Percentiles rank a stretch among this genome's conserved stretches.
Conservation (phyloP, 2,113 vertebrate species). For the Oceanites oceanicus region DNA sequence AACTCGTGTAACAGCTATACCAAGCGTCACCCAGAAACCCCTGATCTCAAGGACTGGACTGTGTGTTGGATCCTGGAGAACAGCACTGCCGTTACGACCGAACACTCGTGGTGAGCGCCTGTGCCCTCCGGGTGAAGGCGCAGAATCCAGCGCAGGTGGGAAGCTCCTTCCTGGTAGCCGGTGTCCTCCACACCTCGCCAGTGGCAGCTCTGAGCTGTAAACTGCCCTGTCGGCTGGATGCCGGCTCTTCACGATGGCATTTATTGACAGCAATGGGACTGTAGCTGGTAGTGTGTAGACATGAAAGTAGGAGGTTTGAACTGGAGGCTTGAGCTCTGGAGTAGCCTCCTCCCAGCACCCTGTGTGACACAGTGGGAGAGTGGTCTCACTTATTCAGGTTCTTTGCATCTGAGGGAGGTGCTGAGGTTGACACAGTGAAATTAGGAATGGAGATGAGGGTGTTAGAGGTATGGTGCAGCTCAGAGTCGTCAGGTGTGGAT, state of each 20-base stretch:
- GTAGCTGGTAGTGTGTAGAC: not conserved
- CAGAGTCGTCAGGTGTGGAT: not conserved
- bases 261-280: not conserved
- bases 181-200: not conserved
- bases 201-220: not conserved
- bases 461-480: not conserved
- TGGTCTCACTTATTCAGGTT: accelerated
- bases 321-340: not conserved
- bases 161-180: not conserved
- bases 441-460: not conserved
- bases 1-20: not conserved
- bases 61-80: not conserved
- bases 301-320: accelerated
- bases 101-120: not conserved
- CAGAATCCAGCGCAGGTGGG: not conserved
- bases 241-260: not conserved
- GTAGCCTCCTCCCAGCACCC: not conserved
- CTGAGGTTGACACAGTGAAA: not conserved
- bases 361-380: not conserved
- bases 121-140: not conserved
- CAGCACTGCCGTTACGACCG: accelerated
- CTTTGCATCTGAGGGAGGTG: not conserved
- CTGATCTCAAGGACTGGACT: not conserved
- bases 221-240: not conserved
- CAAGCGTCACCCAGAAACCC: accelerated